Conservation (phyloP, 2,113 vertebrate genomes). For the Leiothrix lutea region DNA sequence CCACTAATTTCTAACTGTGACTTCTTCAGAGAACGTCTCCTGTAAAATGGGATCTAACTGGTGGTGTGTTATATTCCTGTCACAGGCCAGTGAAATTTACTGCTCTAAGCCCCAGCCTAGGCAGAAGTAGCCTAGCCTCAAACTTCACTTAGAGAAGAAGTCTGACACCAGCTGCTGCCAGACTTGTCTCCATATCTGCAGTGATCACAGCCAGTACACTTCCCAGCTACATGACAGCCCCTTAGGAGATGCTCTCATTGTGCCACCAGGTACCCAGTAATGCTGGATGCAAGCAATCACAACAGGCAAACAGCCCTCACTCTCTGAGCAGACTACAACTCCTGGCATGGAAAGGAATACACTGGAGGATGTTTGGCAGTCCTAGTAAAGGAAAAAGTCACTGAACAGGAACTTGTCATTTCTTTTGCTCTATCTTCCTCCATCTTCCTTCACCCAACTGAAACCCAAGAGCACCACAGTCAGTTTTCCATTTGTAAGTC, state of each 20-base stretch:
- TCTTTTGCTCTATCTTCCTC: not conserved
- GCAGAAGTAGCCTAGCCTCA: not conserved
- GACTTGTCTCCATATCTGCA: not conserved
- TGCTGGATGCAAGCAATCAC: not conserved
- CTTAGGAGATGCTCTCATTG: not conserved
- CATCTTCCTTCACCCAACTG: not conserved
- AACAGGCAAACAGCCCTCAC: not conserved
- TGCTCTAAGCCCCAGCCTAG: not conserved
- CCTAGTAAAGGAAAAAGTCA: not conserved
- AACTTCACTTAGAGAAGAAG: not conserved
- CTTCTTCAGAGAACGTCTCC: not conserved
- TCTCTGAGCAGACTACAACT: not conserved
- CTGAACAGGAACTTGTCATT: not conserved
- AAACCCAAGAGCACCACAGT: not conserved
- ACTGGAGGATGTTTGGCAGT: not conserved
- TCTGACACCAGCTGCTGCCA: not conserved
- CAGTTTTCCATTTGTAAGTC: not conserved
- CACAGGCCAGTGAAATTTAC: not conserved
- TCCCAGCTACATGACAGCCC: not conserved
- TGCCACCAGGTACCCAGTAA: not conserved
- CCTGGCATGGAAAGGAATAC: not conserved
- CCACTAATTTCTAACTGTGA: not conserved
- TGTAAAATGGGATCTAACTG: not conserved
- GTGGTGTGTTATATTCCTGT: accelerated
- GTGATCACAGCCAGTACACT: not conserved